Base-by-base conservation (phyloP, 2,797 vertebrate genomes). In the Pseudochaenichthys georgianus region DNA sequence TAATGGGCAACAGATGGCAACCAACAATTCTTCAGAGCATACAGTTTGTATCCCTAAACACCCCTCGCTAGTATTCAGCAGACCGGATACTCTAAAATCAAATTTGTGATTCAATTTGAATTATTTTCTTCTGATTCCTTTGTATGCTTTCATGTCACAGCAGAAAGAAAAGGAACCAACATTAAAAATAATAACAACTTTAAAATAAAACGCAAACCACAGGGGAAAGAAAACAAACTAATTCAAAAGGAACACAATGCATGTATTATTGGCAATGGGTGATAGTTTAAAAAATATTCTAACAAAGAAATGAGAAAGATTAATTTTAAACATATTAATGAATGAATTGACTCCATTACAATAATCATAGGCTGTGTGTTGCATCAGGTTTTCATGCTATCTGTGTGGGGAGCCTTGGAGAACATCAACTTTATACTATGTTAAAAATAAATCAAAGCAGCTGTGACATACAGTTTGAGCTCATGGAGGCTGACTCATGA, bases 1-100 rank as follows among this genome's bases (percentile, higher is more conserved):
- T 94, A 94, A 93, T 94, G 87, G 86, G 86, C 82, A 93, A 93
- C 81, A 91, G 66, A 92, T 89, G 87, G 90, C 87, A 93, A 90
- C 77, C 73, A 86, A 87, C 89, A 77, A 77, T 42, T 88, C 77
- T 73, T 86, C 73, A 82, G 82, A 90, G 73, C 80, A 89, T 88
- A 93, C 90, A 92, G 64, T 69, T 87, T 79, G 62, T 75, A 72
- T 77, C 50, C 67, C 61, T 76, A 43, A 13, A 47, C 19, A 61
- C 34, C 5, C 19, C 47, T 38, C 52, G 41, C 51, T 83, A 48
- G 81, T 75, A 76, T 71, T 64, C 75, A 87, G 63, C 66, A 78
- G 65, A 51, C 85, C 84, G 83, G 73, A 45, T 77, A 70, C 53
- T 65, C 34, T 57, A 50, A 19, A 13, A 62, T 73, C 59, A 47